phyloP scores from a whole-genome alignment of 2,797 vertebrate genomes.

The Momotus momota region DNA sequence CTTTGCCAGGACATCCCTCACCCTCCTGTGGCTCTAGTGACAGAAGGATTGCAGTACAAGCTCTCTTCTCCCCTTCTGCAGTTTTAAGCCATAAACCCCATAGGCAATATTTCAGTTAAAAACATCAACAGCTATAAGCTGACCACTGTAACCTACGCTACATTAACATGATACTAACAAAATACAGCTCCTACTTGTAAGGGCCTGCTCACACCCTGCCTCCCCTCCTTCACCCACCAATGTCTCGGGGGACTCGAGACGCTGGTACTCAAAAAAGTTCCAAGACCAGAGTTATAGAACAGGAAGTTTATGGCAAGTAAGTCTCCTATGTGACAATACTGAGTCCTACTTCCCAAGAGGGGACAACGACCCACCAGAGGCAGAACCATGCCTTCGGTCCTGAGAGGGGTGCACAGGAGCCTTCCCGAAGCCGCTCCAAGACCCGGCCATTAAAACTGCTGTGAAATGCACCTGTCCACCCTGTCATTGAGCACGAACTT shows the following conservation, averaged over 20 bases:
- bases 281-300: background rate
- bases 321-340: background rate
- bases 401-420: background rate
- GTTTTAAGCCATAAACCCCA: background rate
- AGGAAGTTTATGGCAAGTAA: background rate
- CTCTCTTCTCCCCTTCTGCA: background rate
- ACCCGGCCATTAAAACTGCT: background rate
- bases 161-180: background rate
- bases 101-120: background rate
- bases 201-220: background rate
- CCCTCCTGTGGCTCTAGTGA: background rate
- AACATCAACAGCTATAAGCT: background rate
- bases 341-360: background rate
- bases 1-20: background rate
- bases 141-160: rapidly evolving
- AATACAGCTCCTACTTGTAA: background rate
- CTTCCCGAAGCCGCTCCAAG: background rate
- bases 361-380: background rate
- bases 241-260: rapidly evolving
- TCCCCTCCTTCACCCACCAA: background rate
- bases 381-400: background rate
- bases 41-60: background rate
- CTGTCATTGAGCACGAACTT: rapidly evolving
- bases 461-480: rapidly evolving
- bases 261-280: background rate